phyloP scores from a whole-genome alignment of 2,113 vertebrate genomes.

The Takifugu flavidus region DNA sequence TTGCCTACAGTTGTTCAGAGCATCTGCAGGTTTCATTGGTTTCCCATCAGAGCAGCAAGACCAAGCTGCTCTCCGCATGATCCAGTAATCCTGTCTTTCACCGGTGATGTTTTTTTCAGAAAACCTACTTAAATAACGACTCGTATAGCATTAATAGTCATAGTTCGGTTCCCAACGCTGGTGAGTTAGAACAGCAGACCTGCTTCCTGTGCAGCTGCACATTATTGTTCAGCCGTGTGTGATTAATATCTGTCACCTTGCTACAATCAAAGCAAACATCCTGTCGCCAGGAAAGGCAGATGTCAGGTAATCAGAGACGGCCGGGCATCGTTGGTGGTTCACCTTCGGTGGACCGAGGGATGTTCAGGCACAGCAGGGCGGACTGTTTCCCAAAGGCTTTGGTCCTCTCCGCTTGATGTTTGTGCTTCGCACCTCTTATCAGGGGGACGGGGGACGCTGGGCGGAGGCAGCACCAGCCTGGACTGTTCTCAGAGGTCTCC shows the following conservation, averaged over 20 bases:
- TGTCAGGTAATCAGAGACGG: conserved; percentile 1
- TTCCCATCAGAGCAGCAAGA: conserved; percentile 14
- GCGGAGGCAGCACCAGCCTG: conserved; percentile 25
- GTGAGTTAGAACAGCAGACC: conserved; percentile 5
- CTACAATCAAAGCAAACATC: conserved; percentile 52
- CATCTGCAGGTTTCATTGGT: conserved; percentile 1
- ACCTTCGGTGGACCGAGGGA: conserved; percentile 9
- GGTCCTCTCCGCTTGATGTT: conserved; percentile 11
- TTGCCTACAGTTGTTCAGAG: accelerated
- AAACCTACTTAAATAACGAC: too few species aligned
- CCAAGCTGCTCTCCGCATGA: not conserved
- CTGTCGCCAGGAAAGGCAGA: conserved; percentile 10
- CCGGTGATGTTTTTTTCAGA: too few species aligned
- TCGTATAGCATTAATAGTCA: too few species aligned
- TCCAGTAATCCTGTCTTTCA: not conserved
- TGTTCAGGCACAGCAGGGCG: conserved; percentile 26
- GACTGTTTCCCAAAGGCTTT: conserved; percentile 21
- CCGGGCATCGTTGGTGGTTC: not conserved
- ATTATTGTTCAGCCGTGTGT: conserved; percentile 25
- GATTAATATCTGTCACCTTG: conserved; percentile 33
- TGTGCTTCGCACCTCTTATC: conserved; percentile 43
- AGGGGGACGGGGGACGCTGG: conserved; percentile 31
- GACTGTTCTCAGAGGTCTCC: conserved; percentile 41
- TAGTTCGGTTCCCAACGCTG: too few species aligned
- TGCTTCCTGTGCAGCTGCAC: conserved; percentile 50